These are phyloP conservation scores for Lucifuga dentata DNA, from an alignment of 2,113 vertebrate genomes.

Conservation along the genomic window DNA sequence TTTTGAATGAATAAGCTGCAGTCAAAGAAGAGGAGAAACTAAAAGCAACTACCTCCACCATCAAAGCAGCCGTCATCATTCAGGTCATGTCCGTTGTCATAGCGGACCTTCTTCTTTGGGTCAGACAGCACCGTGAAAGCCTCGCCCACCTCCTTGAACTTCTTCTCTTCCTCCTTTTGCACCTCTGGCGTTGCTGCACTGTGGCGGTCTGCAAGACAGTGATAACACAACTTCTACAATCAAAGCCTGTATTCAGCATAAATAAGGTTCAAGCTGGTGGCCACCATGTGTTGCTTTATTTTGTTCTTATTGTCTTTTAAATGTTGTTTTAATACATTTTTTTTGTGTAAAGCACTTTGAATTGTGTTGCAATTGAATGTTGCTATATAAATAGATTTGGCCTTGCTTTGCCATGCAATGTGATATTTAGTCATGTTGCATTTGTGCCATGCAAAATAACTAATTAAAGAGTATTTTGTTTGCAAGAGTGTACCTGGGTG, in stretches of 20 bases:
- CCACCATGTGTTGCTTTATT: too few species aligned
- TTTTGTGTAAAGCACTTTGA: too few species aligned
- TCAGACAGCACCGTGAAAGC: constrained; percentile 96
- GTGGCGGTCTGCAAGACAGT: constrained; percentile 87
- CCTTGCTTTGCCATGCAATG: too few species aligned
- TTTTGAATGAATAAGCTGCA: too few species aligned
- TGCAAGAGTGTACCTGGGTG: constrained; percentile 87
- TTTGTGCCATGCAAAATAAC: too few species aligned
- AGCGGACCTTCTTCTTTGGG: constrained; percentile 95
- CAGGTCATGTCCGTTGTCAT: constrained; percentile 93
- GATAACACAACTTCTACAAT: neutral
- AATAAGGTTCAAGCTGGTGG: too few species aligned
- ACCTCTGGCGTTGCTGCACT: constrained; percentile 92
- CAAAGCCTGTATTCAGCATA: neutral
- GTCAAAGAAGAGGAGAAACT: neutral
- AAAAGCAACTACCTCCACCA: constrained; percentile 84
- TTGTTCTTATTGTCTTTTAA: too few species aligned
- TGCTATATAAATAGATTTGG: too few species aligned
- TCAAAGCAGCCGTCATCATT: constrained; percentile 90
- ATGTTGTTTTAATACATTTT: too few species aligned
- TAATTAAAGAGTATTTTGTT: too few species aligned
- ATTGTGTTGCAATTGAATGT: too few species aligned
- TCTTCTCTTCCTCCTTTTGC: constrained; percentile 97
- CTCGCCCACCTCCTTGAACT: constrained; percentile 97
- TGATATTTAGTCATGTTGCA: too few species aligned